A percentile compares a stretch with the other conserved stretches of the same genome.
Conservation (phyloP, 1,140 invertebrate species). For the Oedothorax gibbosus region DNA sequence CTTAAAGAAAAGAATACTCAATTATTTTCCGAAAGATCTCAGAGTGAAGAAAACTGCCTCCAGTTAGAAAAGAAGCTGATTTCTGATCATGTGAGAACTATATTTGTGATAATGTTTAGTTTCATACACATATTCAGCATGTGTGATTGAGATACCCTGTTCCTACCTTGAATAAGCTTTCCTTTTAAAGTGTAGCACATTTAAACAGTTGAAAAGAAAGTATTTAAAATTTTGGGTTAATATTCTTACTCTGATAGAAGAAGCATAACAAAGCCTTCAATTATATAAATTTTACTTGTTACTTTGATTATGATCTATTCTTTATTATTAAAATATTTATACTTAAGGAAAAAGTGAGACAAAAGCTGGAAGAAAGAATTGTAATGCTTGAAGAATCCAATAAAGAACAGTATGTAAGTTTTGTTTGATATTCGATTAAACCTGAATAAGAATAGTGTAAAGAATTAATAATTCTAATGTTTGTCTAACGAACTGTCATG, state of each 20-base stretch:
- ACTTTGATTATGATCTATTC: background rate
- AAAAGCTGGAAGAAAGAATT: slow-evolving; percentile 44
- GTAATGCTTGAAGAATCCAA: slow-evolving; percentile 30
- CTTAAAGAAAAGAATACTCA: slow-evolving; percentile 18
- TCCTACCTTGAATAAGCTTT: too few relatives aligned
- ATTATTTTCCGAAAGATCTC: slow-evolving; percentile 14
- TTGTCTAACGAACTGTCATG: too few relatives aligned
- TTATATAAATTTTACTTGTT: background rate
- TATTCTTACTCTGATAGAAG: background rate
- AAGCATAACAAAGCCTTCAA: background rate
- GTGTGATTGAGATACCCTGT: too few relatives aligned
- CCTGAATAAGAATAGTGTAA: too few relatives aligned
- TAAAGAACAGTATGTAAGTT: slow-evolving; percentile 34
- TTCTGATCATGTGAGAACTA: slow-evolving; percentile 29
- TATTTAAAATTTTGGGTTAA: background rate
- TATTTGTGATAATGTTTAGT: background rate
- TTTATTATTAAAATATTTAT: background rate
- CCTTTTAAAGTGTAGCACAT: too few relatives aligned
- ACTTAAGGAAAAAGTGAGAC: slow-evolving; percentile 10
- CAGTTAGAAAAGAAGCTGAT: slow-evolving; percentile 19
- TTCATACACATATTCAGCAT: too few relatives aligned
- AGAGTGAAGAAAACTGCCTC: slow-evolving; percentile 21
- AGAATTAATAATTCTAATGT: too few relatives aligned
- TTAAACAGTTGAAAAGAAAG: background rate
- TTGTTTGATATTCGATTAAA: too few relatives aligned